Evolutionary conservation across 2,113 vertebrate species (phyloP).

Genomic region (Zosterops lateralis): DNA sequence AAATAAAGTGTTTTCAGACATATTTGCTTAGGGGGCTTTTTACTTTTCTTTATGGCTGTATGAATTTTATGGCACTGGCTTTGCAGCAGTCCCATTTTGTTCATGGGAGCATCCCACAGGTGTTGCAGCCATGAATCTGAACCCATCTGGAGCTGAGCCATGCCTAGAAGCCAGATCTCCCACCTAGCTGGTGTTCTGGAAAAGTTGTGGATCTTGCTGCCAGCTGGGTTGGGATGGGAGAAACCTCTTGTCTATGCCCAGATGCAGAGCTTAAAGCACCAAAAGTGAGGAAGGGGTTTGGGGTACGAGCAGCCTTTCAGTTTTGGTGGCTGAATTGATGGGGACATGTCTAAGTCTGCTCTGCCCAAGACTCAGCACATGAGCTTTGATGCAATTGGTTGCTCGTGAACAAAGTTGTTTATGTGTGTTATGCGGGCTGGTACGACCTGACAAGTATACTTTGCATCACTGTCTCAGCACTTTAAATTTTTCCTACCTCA

Average conservation of each 20-base stretch:
- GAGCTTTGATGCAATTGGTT: background rate
- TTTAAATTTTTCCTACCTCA: background rate
- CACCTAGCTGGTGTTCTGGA: background rate
- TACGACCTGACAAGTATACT: background rate
- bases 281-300: background rate
- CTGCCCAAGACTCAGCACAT: fast-evolving
- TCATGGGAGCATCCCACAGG: background rate
- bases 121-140: background rate
- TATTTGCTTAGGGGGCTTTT: background rate
- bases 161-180: background rate
- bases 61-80: background rate
- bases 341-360: background rate
- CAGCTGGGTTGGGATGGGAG: background rate
- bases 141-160: background rate
- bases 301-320: fast-evolving
- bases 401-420: background rate
- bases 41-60: background rate
- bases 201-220: background rate
- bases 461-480: background rate
- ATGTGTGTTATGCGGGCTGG: background rate
- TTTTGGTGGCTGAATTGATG: background rate
- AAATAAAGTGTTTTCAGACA: background rate
- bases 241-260: background rate
- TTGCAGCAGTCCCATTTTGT: background rate
- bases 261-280: background rate